A percentile compares a stretch with the other conserved stretches of the same genome.
These are phyloP conservation scores for Lithophane ornitopus DNA, from an alignment of 2,888 invertebrate genomes.

Conservation along the genomic window DNA sequence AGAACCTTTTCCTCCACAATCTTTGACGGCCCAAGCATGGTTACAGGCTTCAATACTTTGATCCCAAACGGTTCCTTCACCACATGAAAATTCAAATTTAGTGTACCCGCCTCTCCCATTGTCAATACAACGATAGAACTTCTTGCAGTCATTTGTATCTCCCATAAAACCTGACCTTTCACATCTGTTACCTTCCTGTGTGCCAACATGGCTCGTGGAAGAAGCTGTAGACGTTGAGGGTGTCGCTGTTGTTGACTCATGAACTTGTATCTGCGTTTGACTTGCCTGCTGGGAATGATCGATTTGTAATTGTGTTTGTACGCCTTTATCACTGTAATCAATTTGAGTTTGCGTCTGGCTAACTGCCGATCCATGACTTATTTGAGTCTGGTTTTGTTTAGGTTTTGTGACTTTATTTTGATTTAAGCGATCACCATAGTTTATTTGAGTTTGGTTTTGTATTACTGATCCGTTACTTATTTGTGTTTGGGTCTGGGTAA, in stretches of 20 bases:
- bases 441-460: slow-evolving; percentile 79
- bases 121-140: slow-evolving; percentile 93
- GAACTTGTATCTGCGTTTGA: slow-evolving; percentile 74
- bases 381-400: slow-evolving; percentile 78
- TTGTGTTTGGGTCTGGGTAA: slow-evolving; percentile 77
- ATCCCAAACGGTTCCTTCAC: slow-evolving; percentile 92
- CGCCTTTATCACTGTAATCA: slow-evolving; percentile 72
- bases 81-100: slow-evolving; percentile 90
- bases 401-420: slow-evolving; percentile 51
- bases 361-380: slow-evolving; percentile 71
- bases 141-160: slow-evolving; percentile 90
- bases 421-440: slow-evolving; percentile 69
- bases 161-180: slow-evolving; percentile 91
- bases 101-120: slow-evolving; percentile 85
- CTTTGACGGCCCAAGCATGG: slow-evolving; percentile 87
- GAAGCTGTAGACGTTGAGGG: slow-evolving; percentile 47
- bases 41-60: slow-evolving; percentile 90
- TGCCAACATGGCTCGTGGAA: slow-evolving; percentile 4
- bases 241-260: slow-evolving; percentile 67
- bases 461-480: slow-evolving; percentile 70
- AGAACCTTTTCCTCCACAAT: slow-evolving; percentile 69
- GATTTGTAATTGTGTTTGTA: slow-evolving; percentile 79
- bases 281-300: slow-evolving; percentile 77
- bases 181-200: slow-evolving; percentile 46
- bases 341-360: slow-evolving; percentile 79